phyloP scores from a whole-genome alignment of 2,797 vertebrate species.

The Neoniphon sammara region DNA sequence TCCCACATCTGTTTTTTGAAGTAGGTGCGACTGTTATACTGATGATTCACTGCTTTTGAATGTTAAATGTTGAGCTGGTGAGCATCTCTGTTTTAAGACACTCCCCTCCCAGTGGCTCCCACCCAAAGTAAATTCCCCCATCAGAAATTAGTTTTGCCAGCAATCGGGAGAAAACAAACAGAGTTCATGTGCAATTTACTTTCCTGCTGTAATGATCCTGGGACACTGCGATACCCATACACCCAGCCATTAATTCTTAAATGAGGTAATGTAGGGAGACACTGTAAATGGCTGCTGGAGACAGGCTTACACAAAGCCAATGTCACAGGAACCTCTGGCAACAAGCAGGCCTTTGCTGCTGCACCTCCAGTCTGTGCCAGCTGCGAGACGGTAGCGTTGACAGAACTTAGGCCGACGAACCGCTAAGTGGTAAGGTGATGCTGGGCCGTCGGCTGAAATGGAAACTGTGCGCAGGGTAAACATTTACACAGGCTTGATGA shows the following conservation, averaged over 20 bases:
- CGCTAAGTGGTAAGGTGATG: slow-evolving; percentile 74
- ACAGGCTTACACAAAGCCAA: slow-evolving; percentile 17
- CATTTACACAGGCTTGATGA: slow-evolving; percentile 80
- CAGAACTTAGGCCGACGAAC: slow-evolving; percentile 53
- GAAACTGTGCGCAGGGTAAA: slow-evolving; percentile 79
- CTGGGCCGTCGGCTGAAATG: slow-evolving; percentile 66
- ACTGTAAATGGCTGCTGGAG: slow-evolving; percentile 43
- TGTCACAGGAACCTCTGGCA: slow-evolving; percentile 37
- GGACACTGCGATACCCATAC: slow-evolving; percentile 12
- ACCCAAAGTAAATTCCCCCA: neutral
- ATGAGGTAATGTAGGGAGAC: slow-evolving; percentile 51
- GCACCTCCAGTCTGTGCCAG: slow-evolving; percentile 25
- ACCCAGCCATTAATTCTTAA: slow-evolving; percentile 44
- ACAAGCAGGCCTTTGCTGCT: slow-evolving; percentile 12
- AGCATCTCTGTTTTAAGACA: neutral
- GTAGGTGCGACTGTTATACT: neutral
- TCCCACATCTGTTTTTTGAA: neutral
- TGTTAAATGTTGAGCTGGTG: slow-evolving; percentile 2
- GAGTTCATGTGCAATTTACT: slow-evolving; percentile 14
- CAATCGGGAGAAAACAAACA: slow-evolving; percentile 26
- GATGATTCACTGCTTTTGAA: slow-evolving; percentile 8
- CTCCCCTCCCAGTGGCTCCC: neutral
- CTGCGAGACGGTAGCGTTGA: slow-evolving; percentile 56
- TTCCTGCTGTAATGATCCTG: slow-evolving; percentile 47
- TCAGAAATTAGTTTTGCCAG: slow-evolving; percentile 10